Percentiles rank a stretch among this genome's conserved stretches.
These are phyloP conservation scores for Luidia sarsii DNA, from an alignment of 53 echinoderm and acorn worm genomes.

Conservation along the genomic window DNA sequence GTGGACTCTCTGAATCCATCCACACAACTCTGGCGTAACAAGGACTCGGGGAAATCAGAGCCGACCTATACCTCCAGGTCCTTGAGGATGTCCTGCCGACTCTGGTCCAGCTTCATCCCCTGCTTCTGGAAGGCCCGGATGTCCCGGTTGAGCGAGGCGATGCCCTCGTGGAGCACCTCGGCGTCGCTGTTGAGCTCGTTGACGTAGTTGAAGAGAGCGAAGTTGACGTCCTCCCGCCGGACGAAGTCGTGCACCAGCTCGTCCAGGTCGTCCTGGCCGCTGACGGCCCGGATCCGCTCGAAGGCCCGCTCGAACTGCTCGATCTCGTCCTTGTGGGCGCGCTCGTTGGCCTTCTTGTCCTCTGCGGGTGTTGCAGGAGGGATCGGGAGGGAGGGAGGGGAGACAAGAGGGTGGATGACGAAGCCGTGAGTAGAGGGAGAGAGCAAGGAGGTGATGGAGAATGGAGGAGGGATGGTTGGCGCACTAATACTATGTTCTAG, in stretches of 20 bases:
- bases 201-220: constrained; percentile 97
- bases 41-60: too few species aligned
- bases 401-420: too few species aligned
- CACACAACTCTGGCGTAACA: too few species aligned
- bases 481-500: too few species aligned
- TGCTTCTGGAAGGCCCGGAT: constrained; percentile 81
- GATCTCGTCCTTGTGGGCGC: constrained; percentile 66
- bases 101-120: constrained; percentile 74
- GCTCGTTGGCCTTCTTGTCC: constrained; percentile 61
- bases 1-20: too few species aligned
- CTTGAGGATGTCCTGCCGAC: constrained; percentile 79
- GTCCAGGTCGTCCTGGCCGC: constrained; percentile 70
- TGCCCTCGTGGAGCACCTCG: constrained; percentile 78
- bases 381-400: too few species aligned
- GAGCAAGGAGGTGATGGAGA: too few species aligned
- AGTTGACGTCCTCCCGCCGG: constrained; percentile 88
- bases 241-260: constrained; percentile 80
- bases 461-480: too few species aligned
- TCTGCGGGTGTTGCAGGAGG: constrained; percentile 14
- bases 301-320: constrained; percentile 70
- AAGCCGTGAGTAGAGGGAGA: too few species aligned
- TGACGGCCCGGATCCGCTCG: constrained; percentile 46
- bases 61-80: constrained; percentile 66
- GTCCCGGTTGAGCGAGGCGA: constrained; percentile 58
- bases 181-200: constrained; percentile 92